Conservation (phyloP, 2,113 vertebrate genomes). For the Scalopus aquaticus region DNA sequence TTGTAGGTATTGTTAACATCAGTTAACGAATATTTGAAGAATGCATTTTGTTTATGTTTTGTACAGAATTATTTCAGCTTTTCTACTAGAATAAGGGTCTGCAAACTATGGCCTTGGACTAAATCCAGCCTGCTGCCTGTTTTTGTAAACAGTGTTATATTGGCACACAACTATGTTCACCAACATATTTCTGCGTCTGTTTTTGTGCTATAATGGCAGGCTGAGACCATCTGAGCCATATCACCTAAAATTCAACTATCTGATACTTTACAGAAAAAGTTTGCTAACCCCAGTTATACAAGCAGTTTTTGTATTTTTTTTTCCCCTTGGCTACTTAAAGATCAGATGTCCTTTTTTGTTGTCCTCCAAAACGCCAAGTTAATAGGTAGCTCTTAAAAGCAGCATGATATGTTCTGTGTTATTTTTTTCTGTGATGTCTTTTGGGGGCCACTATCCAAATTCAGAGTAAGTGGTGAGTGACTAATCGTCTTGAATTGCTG, state of each 20-base stretch:
- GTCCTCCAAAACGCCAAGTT: not conserved
- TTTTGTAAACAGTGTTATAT: slow-evolving; percentile 23
- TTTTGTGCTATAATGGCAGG: not conserved
- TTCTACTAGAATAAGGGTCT: not conserved
- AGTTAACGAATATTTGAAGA: not conserved
- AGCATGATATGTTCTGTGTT: not conserved
- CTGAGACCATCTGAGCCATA: not conserved
- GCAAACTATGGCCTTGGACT: not conserved
- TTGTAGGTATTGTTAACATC: not conserved
- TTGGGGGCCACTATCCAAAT: not conserved
- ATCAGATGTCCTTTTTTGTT: not conserved
- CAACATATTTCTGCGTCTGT: not conserved
- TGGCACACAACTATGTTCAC: not conserved
- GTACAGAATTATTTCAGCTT: slow-evolving; percentile 24
- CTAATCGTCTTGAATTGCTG: not conserved
- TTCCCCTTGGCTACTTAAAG: not conserved
- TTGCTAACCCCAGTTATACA: not conserved
- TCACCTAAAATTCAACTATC: not conserved
- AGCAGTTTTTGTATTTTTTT: slow-evolving; percentile 20
- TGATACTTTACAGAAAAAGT: not conserved
- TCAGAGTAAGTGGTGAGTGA: slow-evolving; percentile 48
- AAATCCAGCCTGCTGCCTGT: not conserved
- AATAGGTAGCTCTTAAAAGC: slow-evolving; percentile 16
- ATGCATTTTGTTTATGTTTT: not conserved
- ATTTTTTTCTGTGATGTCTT: not conserved